Evolutionary conservation across 64 coral and sea anemone genomes (phyloP), one percentile per base, ranked within the genome.

Genomic region (Stylophora pistillata): DNA sequence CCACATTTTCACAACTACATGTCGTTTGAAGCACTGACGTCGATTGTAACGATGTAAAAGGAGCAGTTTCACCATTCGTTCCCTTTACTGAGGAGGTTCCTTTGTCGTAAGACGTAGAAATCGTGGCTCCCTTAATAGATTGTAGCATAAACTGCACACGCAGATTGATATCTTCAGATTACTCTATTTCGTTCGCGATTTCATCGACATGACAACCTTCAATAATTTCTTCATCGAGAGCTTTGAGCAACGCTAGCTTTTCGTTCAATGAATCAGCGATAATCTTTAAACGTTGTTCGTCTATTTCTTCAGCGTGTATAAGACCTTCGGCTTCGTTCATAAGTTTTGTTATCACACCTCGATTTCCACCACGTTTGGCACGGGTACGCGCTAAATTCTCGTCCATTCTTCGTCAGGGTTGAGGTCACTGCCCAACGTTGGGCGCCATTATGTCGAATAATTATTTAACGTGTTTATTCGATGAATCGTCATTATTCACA

Each of bases 281-380:
- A 53, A 53, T 11, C 31, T 55, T 53, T 20, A 55, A 20, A 16
- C 34, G 74, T 55, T 76, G 13, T 25, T 76, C n/a, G 74, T 76
- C 37, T 4, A 21, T 76, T 20, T 14, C 15, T 53, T 76, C 74
- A 53, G 18, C 37, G 1, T 76, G 7, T 9, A 76, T 33, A 53
- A 76, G 41, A 53, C 18, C 47, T 17, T 55, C 37, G 15, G 21
- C 74, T 76, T 76, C 34, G 21, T 76, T 54, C 15, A 53, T 52
- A 13, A 76, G 20, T 76, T 76, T 76, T 9, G 74, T 55, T 41
- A 26, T 76, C 17, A 55, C 74, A 76, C 33, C 9, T 23, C 74
- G 15, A 76, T 76, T 76, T 53, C 74, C 74, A 54, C 74, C 47
- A 20, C 21, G 47, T 76, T 76, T 76, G 37, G 47, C 18, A 41